Conservation (phyloP, 2,797 vertebrate genomes). For the Fistularia tabacaria region DNA sequence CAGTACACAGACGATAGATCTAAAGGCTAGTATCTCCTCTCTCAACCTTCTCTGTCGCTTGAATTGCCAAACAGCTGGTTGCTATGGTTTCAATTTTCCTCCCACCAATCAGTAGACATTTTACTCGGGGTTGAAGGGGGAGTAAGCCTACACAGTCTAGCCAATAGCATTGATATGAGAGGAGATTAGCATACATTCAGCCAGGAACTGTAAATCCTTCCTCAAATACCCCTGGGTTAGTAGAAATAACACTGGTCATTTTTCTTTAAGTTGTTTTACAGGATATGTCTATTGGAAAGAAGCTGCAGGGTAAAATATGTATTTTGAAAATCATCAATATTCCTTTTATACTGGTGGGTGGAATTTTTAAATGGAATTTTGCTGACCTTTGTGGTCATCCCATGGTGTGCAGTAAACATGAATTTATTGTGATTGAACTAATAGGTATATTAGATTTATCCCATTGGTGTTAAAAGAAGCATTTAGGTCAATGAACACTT, state of each 20-base stretch:
- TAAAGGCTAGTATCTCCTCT: slow-evolving; percentile 31
- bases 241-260: slow-evolving; percentile 7
- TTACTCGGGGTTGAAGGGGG: slow-evolving; percentile 37
- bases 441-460: too few relatives aligned
- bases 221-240: slow-evolving; percentile 33
- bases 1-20: slow-evolving; percentile 26
- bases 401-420: not conserved
- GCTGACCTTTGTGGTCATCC: not conserved
- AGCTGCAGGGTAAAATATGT: too few relatives aligned
- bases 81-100: slow-evolving; percentile 57
- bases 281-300: not conserved
- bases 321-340: too few relatives aligned
- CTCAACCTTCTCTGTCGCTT: slow-evolving; percentile 37
- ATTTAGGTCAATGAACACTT: too few relatives aligned
- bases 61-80: slow-evolving; percentile 70
- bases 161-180: slow-evolving; percentile 40
- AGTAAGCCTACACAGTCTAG: slow-evolving; percentile 33
- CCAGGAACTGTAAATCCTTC: slow-evolving; percentile 33
- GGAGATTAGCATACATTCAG: slow-evolving; percentile 55
- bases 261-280: slow-evolving; percentile 5
- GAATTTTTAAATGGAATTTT: not conserved
- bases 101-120: slow-evolving; percentile 47
- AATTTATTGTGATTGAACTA: too few relatives aligned
- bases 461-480: too few relatives aligned
- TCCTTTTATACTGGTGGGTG: too few relatives aligned